These are phyloP conservation scores for Columba guinea DNA, from an alignment of 2,797 vertebrate genomes.

Conservation along the genomic window DNA sequence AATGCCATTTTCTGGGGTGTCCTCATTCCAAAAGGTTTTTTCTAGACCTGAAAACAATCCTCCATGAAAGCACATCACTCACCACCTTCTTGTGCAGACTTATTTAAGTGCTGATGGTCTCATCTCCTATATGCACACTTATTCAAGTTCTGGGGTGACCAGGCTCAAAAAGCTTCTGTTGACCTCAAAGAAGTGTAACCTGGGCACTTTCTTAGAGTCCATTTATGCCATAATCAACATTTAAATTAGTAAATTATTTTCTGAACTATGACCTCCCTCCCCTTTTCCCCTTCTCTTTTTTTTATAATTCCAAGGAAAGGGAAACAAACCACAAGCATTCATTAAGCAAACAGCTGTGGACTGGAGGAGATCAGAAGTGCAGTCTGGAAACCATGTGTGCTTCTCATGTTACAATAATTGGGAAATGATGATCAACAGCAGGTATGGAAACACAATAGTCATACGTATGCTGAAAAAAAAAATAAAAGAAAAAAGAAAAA, in stretches of 20 bases:
- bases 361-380: conserved; percentile 41
- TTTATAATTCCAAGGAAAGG: conserved; percentile 46
- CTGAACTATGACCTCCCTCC: conserved; percentile 33
- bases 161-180: conserved; percentile 17
- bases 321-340: conserved; percentile 62
- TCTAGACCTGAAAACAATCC: conserved; percentile 48
- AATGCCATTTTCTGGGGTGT: conserved; percentile 69
- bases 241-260: conserved; percentile 41
- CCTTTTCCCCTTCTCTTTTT: neutral
- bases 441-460: conserved; percentile 59
- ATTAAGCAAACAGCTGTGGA: conserved; percentile 63
- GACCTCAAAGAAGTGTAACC: conserved; percentile 28
- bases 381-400: conserved; percentile 67
- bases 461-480: conserved; percentile 27
- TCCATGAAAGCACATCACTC: conserved; percentile 44
- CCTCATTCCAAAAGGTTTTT: conserved; percentile 63
- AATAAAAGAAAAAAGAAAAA: neutral
- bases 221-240: neutral
- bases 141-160: conserved; percentile 23
- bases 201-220: neutral
- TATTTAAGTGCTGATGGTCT: conserved; percentile 41
- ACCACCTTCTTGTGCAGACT: conserved; percentile 17
- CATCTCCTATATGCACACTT: neutral
- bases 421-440: conserved; percentile 65
- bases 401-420: conserved; percentile 66